Evolutionary conservation across 2,113 vertebrate species (phyloP).

Genomic region (Spheniscus mendiculus): DNA sequence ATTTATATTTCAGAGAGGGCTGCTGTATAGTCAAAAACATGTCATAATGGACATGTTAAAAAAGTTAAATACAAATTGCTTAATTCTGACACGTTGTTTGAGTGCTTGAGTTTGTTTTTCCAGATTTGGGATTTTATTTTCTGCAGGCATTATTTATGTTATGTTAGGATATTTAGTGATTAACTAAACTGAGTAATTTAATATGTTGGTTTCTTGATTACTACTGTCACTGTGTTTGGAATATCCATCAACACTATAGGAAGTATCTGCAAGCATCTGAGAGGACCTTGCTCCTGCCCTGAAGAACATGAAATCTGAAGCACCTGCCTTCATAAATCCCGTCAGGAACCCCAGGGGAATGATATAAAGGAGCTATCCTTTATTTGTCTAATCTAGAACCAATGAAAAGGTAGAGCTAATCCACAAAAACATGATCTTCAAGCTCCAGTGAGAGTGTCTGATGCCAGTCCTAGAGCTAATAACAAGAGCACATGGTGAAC

Average conservation of each 20-base stretch:
- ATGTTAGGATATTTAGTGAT: neutral
- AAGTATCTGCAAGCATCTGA: neutral
- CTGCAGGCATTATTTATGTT: neutral
- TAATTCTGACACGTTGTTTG: neutral
- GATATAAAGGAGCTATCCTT: neutral
- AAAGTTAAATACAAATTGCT: neutral
- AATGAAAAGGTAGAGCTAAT: neutral
- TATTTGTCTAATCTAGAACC: neutral
- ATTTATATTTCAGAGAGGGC: neutral
- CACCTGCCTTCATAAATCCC: neutral
- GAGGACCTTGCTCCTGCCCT: neutral
- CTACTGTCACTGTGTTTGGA: neutral
- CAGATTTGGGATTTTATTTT: neutral
- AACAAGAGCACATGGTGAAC: neutral
- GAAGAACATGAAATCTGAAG: neutral
- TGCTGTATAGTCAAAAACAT: neutral
- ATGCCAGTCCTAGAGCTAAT: neutral
- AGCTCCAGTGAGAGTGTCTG: neutral
- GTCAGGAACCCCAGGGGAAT: neutral
- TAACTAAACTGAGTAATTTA: neutral
- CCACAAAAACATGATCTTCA: neutral
- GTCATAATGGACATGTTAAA: neutral
- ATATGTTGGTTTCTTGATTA: neutral
- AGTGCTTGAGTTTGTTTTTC: neutral
- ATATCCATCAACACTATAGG: neutral